Base-by-base conservation (phyloP, 2,888 invertebrate species). In the Chloromyia formosa region DNA sequence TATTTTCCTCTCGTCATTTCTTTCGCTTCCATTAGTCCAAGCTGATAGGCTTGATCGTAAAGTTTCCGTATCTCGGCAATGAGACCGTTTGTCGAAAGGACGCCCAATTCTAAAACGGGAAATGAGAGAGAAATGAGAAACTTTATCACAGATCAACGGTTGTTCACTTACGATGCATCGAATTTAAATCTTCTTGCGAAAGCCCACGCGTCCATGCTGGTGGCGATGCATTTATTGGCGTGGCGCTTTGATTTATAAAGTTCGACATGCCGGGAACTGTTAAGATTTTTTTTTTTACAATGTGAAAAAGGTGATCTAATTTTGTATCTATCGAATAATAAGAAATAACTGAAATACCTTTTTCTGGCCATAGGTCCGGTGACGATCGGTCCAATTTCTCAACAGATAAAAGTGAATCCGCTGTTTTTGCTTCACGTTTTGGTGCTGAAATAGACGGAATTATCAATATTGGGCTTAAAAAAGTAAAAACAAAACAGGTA, bases 1-100 rank as follows among this genome's bases (percentile, higher is more conserved):
- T 96, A 95, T 87, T 96, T 96, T 54, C 97, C 97, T 80, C 97
- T 87, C 0, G 97, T 97, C 93, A 98, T 95, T 87, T 98, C 97
- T 84, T 95, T 95, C 0, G 96, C 93, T 87, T 98, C 98, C 83
- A 97, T 96, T 16, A 96, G 87, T 1, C 97, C 98, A 40, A 99
- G 87, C 81, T 96, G 94, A 84, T 97, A 98, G 0, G 98, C 96
- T 76, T 94, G 88, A 82, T 98, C 97, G 83, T 98, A 97, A 16
- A 98, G 87, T 82, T 95, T 94, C 84, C 95, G 94, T 0, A 98
- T 95, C 88, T 97, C 97, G 81, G 94, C 92, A 80, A 98, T 93
- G 35, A 98, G 87, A 77, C 93, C 93, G 77, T 94, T 91, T 73
- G 94, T 92, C 9, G 95, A 90, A 71, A 97, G 83, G 10, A 90